phyloP scores from a whole-genome alignment of 2,888 invertebrate genomes.

The Polyploca ridens region DNA sequence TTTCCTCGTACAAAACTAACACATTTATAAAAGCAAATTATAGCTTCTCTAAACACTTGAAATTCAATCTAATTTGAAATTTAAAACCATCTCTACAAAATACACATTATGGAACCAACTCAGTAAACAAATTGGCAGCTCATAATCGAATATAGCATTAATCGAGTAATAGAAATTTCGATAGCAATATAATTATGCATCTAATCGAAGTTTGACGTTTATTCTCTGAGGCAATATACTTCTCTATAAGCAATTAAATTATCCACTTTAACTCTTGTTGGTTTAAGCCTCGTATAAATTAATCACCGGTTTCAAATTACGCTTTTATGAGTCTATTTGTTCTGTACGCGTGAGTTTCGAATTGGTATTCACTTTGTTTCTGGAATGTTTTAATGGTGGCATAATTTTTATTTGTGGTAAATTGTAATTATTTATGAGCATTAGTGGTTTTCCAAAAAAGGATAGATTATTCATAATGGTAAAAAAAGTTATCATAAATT shows the following conservation, averaged over 20 bases:
- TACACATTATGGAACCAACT: background rate
- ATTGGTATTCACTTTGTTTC: background rate
- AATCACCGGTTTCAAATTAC: background rate
- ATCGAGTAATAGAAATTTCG: background rate
- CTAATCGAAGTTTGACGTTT: background rate
- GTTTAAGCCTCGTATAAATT: background rate
- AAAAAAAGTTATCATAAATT: too few relatives aligned
- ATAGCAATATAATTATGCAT: background rate
- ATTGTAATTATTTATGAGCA: background rate
- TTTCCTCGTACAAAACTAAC: background rate
- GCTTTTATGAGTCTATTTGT: slow-evolving; percentile 4
- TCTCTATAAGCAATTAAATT: background rate
- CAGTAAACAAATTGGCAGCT: background rate
- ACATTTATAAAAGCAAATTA: background rate
- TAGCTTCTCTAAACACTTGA: background rate
- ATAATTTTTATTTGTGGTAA: background rate
- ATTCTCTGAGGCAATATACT: background rate
- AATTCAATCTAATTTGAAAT: too few relatives aligned
- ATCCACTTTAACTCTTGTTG: background rate
- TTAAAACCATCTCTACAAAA: background rate
- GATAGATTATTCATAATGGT: too few relatives aligned
- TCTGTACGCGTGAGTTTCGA: background rate
- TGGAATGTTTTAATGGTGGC: background rate
- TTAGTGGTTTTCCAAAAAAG: background rate
- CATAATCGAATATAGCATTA: background rate